Percentiles rank a stretch among this genome's conserved stretches.
Evolutionary conservation across 1,140 invertebrate species (phyloP).

Genomic region (Phortica variegata): DNA sequence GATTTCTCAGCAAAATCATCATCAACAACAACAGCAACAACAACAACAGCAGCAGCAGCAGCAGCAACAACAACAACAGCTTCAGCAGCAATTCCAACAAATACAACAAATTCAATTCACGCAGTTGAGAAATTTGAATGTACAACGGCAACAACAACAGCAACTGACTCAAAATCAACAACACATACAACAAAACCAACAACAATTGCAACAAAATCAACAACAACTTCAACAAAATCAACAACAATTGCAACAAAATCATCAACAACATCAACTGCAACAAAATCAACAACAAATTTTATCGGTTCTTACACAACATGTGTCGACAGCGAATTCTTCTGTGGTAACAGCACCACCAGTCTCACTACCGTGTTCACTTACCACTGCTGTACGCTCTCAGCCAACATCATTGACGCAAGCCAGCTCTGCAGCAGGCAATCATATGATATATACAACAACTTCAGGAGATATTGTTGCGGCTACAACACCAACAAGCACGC

Average conservation of each 20-base stretch:
- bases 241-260: conserved; percentile 39
- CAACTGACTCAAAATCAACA: conserved; percentile 47
- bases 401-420: conserved; percentile 42
- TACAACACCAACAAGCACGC: conserved; percentile 24
- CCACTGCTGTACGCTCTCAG: conserved; percentile 4
- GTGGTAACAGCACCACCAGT: conserved; percentile 7
- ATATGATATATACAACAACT: conserved; percentile 51
- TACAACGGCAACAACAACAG: conserved; percentile 32
- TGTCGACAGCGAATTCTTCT: conserved; percentile 8
- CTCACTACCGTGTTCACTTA: neutral
- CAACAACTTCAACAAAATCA: conserved; percentile 41
- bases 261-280: conserved; percentile 53
- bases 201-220: conserved; percentile 39
- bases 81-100: conserved; percentile 41
- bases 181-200: too few relatives aligned
- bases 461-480: conserved; percentile 39
- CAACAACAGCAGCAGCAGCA: conserved; percentile 38
- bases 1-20: neutral
- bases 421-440: conserved; percentile 34
- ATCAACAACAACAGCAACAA: conserved; percentile 3
- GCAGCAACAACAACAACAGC: conserved; percentile 43
- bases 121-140: too few relatives aligned
- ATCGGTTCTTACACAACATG: conserved; percentile 29
- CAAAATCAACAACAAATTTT: too few relatives aligned
- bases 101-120: conserved; percentile 39